A percentile compares a stretch with the other conserved stretches of the same genome.
These are phyloP conservation scores for Drosophila melanogaster DNA, from an alignment of 1,140 invertebrate species.

Conservation along the genomic window Release_6_plus_ISO1_MT NT_033777.3:24611001-24611500, in stretches of 20 bases:
- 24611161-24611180: neutral
- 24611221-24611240: slow-evolving; percentile 1
- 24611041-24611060: slow-evolving; percentile 59
- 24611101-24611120: slow-evolving; percentile 76
- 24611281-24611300: slow-evolving; percentile 72
- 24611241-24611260: slow-evolving; percentile 16
- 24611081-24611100: slow-evolving; percentile 61
- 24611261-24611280: slow-evolving; percentile 50
- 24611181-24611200: no score
- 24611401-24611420: no score
- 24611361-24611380: slow-evolving; percentile 37
- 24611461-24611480: slow-evolving; percentile 71
- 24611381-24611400: neutral
- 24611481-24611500: slow-evolving; percentile 70
- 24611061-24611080: slow-evolving; percentile 56
- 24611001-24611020: neutral
- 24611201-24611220: no score
- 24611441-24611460: slow-evolving; percentile 82
- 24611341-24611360: slow-evolving; percentile 51
- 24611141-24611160: slow-evolving; percentile 12
- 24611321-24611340: slow-evolving; percentile 25
- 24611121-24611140: slow-evolving; percentile 60
- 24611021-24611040: neutral
- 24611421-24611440: slow-evolving; percentile 24
- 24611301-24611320: slow-evolving; percentile 15